Percentiles rank a stretch among this genome's conserved stretches.
These are phyloP conservation scores for Himantopus leucocephalus DNA, from an alignment of 2,113 vertebrate genomes.

Conservation along the genomic window DNA sequence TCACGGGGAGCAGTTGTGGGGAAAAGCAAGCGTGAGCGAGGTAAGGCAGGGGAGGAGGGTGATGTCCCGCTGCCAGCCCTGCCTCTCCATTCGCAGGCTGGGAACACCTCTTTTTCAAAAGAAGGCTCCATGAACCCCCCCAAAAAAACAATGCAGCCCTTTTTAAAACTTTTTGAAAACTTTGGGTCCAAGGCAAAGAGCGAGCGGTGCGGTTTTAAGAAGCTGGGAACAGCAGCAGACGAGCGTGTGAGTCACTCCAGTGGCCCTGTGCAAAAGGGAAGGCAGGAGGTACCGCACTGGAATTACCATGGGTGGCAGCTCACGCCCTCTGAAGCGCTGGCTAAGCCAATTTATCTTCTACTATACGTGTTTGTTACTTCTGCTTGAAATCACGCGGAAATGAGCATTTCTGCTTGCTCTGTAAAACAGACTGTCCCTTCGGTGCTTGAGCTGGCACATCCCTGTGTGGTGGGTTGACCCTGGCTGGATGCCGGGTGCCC, in stretches of 20 bases:
- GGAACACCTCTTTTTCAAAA: not conserved
- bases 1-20: rapidly evolving
- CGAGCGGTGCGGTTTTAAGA: not conserved
- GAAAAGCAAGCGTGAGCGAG: not conserved
- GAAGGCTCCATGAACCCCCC: not conserved
- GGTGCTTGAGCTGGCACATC: not conserved
- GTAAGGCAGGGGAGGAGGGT: not conserved
- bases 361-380: rapidly evolving
- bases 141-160: not conserved
- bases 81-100: not conserved
- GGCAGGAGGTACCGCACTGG: not conserved
- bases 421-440: not conserved
- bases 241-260: not conserved
- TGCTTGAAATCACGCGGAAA: not conserved
- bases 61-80: not conserved
- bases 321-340: not conserved
- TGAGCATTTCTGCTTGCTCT: not conserved
- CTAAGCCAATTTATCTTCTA: not conserved
- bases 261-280: not conserved
- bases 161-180: not conserved
- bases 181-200: not conserved
- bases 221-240: not conserved
- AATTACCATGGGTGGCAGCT: not conserved
- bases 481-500: not conserved
- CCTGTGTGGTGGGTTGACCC: not conserved